Conservation (phyloP, 2,113 vertebrate species). For the Mungos mungo region DNA sequence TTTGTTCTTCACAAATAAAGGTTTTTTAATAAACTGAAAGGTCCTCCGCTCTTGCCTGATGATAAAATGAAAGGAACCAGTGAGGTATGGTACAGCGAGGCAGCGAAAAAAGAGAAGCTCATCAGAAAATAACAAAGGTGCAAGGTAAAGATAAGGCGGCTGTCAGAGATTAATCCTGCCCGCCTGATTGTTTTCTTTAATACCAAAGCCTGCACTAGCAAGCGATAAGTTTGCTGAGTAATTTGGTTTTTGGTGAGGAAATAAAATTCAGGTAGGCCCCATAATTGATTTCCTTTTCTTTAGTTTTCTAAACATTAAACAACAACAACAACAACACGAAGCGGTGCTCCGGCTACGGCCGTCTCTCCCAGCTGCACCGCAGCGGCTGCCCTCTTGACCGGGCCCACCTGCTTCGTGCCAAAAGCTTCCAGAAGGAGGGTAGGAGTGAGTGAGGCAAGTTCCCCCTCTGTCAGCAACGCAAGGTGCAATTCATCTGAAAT, state of each 20-base stretch:
- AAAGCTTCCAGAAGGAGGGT: background rate
- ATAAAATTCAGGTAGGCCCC: slow-evolving; percentile 99
- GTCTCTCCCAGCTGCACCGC: slow-evolving; percentile 66
- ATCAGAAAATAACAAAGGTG: slow-evolving; percentile 99
- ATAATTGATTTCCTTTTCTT: slow-evolving; percentile 99
- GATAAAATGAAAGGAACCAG: slow-evolving; percentile 99
- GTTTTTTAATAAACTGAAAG: slow-evolving; percentile 99
- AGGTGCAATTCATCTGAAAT: background rate
- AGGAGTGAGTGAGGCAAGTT: background rate
- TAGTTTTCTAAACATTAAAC: slow-evolving; percentile 92
- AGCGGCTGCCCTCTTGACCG: slow-evolving; percentile 9
- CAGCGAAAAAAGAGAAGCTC: slow-evolving; percentile 95
- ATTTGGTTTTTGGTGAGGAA: slow-evolving; percentile 99
- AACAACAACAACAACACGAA: slow-evolving; percentile 83
- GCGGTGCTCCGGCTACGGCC: slow-evolving; percentile 89
- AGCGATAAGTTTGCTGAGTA: slow-evolving; percentile 99
- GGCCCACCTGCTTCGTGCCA: background rate
- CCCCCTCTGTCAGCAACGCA: background rate
- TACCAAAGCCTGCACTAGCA: slow-evolving; percentile 98
- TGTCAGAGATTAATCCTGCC: slow-evolving; percentile 99
- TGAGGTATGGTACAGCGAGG: slow-evolving; percentile 99
- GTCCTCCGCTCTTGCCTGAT: slow-evolving; percentile 94
- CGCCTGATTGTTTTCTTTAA: slow-evolving; percentile 99
- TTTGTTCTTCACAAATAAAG: slow-evolving; percentile 99
- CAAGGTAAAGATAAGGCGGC: slow-evolving; percentile 99